Base-by-base conservation (phyloP, 2,113 vertebrate species). In the Tenrec ecaudatus region DNA sequence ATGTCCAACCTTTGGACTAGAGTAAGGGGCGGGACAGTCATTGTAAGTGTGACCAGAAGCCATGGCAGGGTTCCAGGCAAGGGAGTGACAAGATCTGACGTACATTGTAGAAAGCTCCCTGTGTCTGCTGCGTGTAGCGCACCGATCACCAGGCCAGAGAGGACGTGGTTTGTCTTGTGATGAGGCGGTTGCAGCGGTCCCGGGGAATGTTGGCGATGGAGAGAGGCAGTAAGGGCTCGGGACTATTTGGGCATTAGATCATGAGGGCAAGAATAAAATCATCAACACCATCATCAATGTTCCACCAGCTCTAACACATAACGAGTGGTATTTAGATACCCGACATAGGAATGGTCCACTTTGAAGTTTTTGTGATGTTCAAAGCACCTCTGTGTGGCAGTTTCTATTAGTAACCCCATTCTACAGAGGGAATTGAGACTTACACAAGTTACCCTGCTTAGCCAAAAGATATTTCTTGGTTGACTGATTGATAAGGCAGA, bases 391-490 rank as follows among this genome's bases (percentile, higher is more conserved):
- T 53, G 2, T 53, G 47, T 40, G 47, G 47, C 11, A 14, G 47
- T 53, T 53, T 8, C 47, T 79, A 29, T 86, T 66, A 76, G 89
- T 69, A 85, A 10, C 60, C 31, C 31, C 25, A n/a, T 81, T 80
- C 83, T 87, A 84, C 27, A 60, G 62, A 90, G 15, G 66, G 79
- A 85, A 73, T 3, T 84, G 38, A 88, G 9, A 69, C 25, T 87
- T 53, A 53, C 47, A 80, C 40, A 71, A 82, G 22, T 75, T 62
- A 88, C 36, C 47, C 71, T 81, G 22, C 40, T 88, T 92, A 79
- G 64, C 43, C 81, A 93, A 15, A 95, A 71, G 57, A 71, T 69
- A 17, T 86, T 81, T 94, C 19, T 76, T 85, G 25, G 23, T 86
- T 81, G 90, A 79, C 12, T 73, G 29, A 62, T 89, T 87, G 47